These are phyloP conservation scores for Leuciscus idus DNA, from an alignment of 2,113 vertebrate genomes.

Conservation along the genomic window DNA sequence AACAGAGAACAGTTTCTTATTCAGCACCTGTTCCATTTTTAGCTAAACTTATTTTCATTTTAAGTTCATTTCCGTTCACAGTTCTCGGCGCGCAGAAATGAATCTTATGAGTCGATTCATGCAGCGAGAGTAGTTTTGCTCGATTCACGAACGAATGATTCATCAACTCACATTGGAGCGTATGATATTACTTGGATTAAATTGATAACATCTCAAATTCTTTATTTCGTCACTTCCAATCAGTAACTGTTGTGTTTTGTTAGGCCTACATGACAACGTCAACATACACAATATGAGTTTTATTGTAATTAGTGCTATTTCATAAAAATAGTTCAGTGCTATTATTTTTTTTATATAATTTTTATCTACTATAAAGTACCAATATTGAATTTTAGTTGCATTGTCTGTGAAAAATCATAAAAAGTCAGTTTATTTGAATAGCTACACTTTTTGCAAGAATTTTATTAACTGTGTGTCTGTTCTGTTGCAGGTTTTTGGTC, in stretches of 20 bases:
- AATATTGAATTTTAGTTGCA: neutral
- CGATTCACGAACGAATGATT: neutral
- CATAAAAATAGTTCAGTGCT: neutral
- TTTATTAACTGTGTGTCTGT: neutral
- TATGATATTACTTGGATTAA: neutral
- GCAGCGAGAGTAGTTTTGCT: neutral
- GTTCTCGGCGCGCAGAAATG: neutral
- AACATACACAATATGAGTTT: neutral
- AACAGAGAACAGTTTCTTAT: neutral
- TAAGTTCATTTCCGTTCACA: neutral
- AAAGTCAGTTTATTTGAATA: neutral
- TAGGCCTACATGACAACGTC: neutral
- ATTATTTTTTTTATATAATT: neutral
- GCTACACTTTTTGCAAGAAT: neutral
- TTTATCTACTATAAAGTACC: neutral
- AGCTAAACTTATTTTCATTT: neutral
- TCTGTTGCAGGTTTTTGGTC: neutral
- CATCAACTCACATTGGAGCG: neutral
- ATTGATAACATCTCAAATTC: neutral
- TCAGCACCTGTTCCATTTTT: neutral
- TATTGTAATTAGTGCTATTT: neutral
- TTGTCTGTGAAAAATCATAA: neutral
- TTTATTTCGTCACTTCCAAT: neutral
- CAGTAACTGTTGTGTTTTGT: neutral
- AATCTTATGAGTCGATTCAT: neutral